Base-by-base conservation (phyloP, 2,113 vertebrate species). In the Myiozetetes cayanensis region DNA sequence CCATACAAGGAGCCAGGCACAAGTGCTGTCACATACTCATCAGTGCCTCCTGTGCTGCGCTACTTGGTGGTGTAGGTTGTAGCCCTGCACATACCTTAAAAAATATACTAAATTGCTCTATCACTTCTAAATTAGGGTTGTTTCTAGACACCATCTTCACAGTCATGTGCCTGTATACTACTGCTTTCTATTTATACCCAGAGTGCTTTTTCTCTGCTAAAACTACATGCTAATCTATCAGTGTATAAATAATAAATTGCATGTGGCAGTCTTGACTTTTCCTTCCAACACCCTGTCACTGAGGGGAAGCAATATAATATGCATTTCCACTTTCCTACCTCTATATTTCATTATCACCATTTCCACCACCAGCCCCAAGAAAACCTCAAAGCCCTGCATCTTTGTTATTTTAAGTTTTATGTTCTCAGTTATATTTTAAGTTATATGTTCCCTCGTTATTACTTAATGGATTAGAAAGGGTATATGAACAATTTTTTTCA, bases 71-170 rank as follows among this genome's bases (percentile, higher is more conserved):
- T 49, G 23, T 71, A 39, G 8, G 16, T 12, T 82, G 43, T 39
- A 82, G 61, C 30, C 37, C 46, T 47, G 37, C 0, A 0, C 18
- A 16, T 27, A 22, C 24, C 19, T 19, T 17, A 9, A 59, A 43
- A 43, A 50, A 23, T 25, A 7, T 2, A 8, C 3, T 14, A 1
- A 31, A 78, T 87, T 75, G 14, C 52, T 83, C n/a, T 72, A 59
- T 55, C 1, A 3, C 35, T 46, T 82, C 43, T 71, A 30, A 82
- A 37, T 61, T 35, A 50, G 35, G 47, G 4, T 22, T 70, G 37
- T 46, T 46, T 66, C 76, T 81, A 46, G 37, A 25, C 46, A 49
- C 9, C 47, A 11, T 55, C 31, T 85, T 56, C 28, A 28, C 66
- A 61, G 47, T 47, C 16, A 14, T 3, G 4, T 68, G 14, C 21